Evolutionary conservation across 2,888 invertebrate species (phyloP).

Genomic region (Hanleya hanleyi): DNA sequence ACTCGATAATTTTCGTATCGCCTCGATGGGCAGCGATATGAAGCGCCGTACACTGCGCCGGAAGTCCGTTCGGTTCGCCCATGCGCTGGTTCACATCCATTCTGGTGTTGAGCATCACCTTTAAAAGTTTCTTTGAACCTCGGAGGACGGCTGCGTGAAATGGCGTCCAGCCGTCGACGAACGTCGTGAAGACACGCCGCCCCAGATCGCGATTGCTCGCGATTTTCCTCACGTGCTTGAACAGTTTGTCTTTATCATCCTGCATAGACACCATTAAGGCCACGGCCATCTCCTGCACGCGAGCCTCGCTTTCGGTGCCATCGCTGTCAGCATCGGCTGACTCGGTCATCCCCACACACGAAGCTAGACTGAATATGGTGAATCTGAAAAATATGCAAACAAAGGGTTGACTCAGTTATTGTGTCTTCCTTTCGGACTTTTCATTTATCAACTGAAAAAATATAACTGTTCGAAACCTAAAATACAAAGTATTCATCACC

Average conservation of each 20-base stretch:
- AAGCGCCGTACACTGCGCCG: conserved; percentile 44
- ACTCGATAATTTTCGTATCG: conserved; percentile 48
- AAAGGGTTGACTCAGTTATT: too few species aligned
- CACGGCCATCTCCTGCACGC: not conserved
- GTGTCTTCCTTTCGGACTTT: too few species aligned
- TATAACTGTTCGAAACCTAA: too few species aligned
- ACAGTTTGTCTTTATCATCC: not conserved
- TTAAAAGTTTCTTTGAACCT: conserved; percentile 50
- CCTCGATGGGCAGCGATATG: conserved; percentile 54
- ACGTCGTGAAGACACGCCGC: conserved; percentile 40
- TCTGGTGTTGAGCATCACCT: conserved; percentile 47
- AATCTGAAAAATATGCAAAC: too few species aligned
- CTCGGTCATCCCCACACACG: too few species aligned
- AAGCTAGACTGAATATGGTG: too few species aligned
- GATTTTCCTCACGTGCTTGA: conserved; percentile 42
- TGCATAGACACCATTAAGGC: not conserved
- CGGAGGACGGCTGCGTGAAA: conserved; percentile 55
- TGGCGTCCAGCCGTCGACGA: conserved; percentile 59
- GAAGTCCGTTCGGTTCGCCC: conserved; percentile 58
- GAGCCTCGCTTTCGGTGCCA: not conserved
- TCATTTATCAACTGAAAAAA: too few species aligned
- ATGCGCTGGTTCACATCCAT: conserved; percentile 53
- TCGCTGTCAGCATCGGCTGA: not conserved
- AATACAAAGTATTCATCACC: too few species aligned
- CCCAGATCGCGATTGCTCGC: conserved; percentile 48